A percentile compares a stretch with the other conserved stretches of the same genome.
These are phyloP conservation scores for Acanthosoma haemorrhoidale DNA, from an alignment of 2,888 invertebrate genomes.

Conservation along the genomic window DNA sequence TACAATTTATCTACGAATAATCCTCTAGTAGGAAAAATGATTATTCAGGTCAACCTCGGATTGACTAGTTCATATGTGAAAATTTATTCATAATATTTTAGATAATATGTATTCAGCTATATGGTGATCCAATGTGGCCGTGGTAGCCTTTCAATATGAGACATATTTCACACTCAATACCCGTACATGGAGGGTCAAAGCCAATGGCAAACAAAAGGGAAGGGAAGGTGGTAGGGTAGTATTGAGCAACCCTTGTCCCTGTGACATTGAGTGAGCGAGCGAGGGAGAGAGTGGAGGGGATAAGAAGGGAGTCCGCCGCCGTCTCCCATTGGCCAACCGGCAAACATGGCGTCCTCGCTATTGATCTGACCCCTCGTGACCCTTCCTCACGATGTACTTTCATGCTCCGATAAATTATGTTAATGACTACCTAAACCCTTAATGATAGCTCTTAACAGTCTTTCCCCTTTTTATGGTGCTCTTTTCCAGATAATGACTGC, in stretches of 20 bases:
- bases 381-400: slow-evolving; percentile 21
- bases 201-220: too few species aligned
- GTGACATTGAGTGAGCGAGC: background rate
- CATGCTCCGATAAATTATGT: slow-evolving; percentile 20
- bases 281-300: background rate
- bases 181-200: too few species aligned
- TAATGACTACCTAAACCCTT: background rate
- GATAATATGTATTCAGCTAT: too few species aligned
- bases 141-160: too few species aligned
- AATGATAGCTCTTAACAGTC: background rate
- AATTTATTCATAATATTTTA: too few species aligned
- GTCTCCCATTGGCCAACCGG: background rate
- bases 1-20: too few species aligned
- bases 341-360: slow-evolving; percentile 11
- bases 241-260: background rate
- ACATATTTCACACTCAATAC: too few species aligned
- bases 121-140: too few species aligned
- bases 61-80: too few species aligned
- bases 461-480: background rate
- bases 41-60: too few species aligned
- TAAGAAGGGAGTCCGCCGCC: background rate
- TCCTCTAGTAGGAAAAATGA: too few species aligned
- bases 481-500: background rate
- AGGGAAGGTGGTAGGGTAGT: background rate
- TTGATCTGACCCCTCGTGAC: slow-evolving; percentile 24